Base-by-base conservation (phyloP, 1,140 invertebrate genomes). In the Choristoneura fumiferana region DNA sequence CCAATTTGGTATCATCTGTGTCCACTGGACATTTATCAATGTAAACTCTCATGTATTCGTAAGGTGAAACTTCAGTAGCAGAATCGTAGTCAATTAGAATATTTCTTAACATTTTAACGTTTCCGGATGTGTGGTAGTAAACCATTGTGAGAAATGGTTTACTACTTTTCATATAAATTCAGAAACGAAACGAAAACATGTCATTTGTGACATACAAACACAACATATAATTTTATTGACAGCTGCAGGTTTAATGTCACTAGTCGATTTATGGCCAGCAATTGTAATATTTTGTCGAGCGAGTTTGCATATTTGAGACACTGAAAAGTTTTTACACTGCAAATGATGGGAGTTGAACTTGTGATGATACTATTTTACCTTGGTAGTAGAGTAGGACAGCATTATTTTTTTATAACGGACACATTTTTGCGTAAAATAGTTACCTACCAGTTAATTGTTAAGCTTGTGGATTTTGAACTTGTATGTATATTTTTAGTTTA, bases 21-120 rank as follows among this genome's bases (percentile, higher is more conserved):
- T 58, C 58, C 38, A 82, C 71, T 9, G 76, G 70, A 71, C 70
- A 81, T 56, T 76, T 78, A 69, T 81, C 81, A 14, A 87, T 75
- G 38, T 78, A 89, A 2, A 13, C 59, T 57, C 84, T 80, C 76
- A 87, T 84, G 59, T 77, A 89, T 54, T 89, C 86, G 55, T 73
- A 71, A 2, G 86, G 75, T 0, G 82, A 70, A 17, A 74, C 15
- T 43, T 84, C 82, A 33, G 35, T 71, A 0, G 62, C 43, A 35
- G 57, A 58, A 17, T 38, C 63, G 58, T 79, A 84, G 55, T 84
- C 80, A 18, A 66, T 63, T 9, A 81, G 59, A 17, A 89, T 71
- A 56, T 78, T 83, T 62, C 69, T 73, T 14, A 89, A 45, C 37
- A 77, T 63, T 73, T 77, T 87, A 4, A 84, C 71, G 67, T 89